A percentile compares a stretch with the other conserved stretches of the same genome.
phyloP scores from a whole-genome alignment of 2,888 invertebrate genomes.

The Epinotia demarniana region DNA sequence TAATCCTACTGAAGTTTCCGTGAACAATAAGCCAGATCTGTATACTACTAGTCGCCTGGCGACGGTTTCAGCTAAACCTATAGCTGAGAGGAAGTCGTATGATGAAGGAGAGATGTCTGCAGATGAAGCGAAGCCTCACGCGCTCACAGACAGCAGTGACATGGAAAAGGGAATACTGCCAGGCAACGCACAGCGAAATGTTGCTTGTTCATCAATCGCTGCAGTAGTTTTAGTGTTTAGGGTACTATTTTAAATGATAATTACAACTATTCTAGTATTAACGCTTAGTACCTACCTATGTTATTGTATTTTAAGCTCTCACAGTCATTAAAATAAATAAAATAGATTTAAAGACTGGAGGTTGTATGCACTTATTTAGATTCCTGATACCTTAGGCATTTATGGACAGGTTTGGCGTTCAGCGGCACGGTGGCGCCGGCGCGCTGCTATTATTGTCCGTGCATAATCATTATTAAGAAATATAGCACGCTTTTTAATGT shows the following conservation, averaged over 20 bases:
- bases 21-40: slow-evolving; percentile 50
- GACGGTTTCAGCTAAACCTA: slow-evolving; percentile 76
- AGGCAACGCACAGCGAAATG: slow-evolving; percentile 53
- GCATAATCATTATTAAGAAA: too few species aligned
- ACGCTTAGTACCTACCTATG: slow-evolving; percentile 44
- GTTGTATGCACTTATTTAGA: slow-evolving; percentile 32
- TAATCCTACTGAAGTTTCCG: slow-evolving; percentile 48
- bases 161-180: slow-evolving; percentile 57
- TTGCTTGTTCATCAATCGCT: slow-evolving; percentile 55
- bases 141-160: slow-evolving; percentile 67
- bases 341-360: slow-evolving; percentile 57
- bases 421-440: too few species aligned
- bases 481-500: background rate
- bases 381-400: background rate
- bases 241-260: slow-evolving; percentile 58
- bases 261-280: slow-evolving; percentile 53
- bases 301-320: slow-evolving; percentile 65
- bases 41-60: slow-evolving; percentile 72
- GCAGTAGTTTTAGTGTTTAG: slow-evolving; percentile 57
- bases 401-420: background rate
- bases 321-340: slow-evolving; percentile 79
- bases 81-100: slow-evolving; percentile 56
- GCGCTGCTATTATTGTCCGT: too few species aligned
- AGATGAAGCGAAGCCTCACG: slow-evolving; percentile 75
- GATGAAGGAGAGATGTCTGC: slow-evolving; percentile 73